phyloP scores from a whole-genome alignment of 2,113 vertebrate genomes.

The Syngnathus scovelli region DNA sequence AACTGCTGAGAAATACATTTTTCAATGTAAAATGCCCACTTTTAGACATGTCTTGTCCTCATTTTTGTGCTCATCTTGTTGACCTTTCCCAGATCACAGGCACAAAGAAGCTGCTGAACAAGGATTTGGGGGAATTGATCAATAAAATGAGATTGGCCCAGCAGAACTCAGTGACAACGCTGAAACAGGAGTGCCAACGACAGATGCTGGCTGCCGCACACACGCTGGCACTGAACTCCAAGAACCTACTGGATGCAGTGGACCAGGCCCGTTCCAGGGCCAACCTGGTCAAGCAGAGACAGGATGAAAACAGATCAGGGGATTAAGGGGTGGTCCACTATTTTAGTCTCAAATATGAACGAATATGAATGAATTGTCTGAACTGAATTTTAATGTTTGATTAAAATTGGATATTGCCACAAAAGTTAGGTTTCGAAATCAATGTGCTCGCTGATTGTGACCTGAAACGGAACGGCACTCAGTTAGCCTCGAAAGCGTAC shows the following conservation, averaged over 20 bases:
- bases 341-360: too few relatives aligned
- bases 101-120: slow-evolving; percentile 91
- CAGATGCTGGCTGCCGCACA: slow-evolving; percentile 92
- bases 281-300: slow-evolving; percentile 70
- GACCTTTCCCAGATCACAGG: slow-evolving; percentile 73
- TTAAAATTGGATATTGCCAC: neutral
- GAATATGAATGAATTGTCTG: neutral
- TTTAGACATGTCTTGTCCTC: neutral
- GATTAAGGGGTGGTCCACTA: neutral
- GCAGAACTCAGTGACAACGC: slow-evolving; percentile 84
- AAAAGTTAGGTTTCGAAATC: too few relatives aligned
- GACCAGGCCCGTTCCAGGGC: slow-evolving; percentile 86
- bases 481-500: too few relatives aligned
- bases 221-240: slow-evolving; percentile 87
- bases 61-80: neutral
- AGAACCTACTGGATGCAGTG: slow-evolving; percentile 91
- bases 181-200: slow-evolving; percentile 84
- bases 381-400: neutral
- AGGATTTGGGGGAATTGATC: slow-evolving; percentile 86
- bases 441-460: too few relatives aligned
- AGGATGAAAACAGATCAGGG: slow-evolving; percentile 57
- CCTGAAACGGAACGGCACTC: too few relatives aligned
- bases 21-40: neutral
- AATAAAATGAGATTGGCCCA: slow-evolving; percentile 92
- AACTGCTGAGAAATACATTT: neutral